Percentiles rank a stretch among this genome's conserved stretches.
Evolutionary conservation across 2,113 vertebrate species (phyloP).

Genomic region (Neodontobutis hainanensis): DNA sequence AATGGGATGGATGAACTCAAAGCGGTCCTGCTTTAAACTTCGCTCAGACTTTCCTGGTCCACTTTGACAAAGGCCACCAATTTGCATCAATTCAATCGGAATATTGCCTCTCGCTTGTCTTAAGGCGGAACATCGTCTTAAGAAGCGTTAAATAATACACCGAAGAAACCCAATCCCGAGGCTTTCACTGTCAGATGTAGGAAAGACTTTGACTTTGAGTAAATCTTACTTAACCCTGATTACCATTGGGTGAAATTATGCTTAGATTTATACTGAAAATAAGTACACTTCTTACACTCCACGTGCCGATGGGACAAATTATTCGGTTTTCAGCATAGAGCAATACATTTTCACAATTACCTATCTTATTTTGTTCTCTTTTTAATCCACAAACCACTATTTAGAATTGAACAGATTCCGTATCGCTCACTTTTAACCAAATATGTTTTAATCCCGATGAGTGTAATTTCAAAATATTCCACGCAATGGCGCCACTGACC

Average conservation of each 20-base stretch:
- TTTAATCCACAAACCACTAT: too few species aligned
- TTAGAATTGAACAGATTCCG: too few species aligned
- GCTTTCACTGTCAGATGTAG: not conserved
- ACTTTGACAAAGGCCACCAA: not conserved
- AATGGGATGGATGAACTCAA: constrained; percentile 72
- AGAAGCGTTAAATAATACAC: not conserved
- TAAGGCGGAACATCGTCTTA: not conserved
- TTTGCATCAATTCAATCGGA: constrained; percentile 10
- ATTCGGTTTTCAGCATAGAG: too few species aligned
- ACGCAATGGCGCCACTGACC: constrained; percentile 61
- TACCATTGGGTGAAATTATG: too few species aligned
- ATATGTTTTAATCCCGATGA: not conserved
- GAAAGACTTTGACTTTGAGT: too few species aligned
- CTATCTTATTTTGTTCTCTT: too few species aligned
- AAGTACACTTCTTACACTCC: too few species aligned
- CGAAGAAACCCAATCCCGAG: not conserved
- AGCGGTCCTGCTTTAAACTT: constrained; percentile 38
- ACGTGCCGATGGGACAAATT: too few species aligned
- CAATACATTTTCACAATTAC: too few species aligned
- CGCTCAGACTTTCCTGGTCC: not conserved
- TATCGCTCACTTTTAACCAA: too few species aligned
- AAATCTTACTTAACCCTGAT: too few species aligned
- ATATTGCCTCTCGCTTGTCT: not conserved
- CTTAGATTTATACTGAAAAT: too few species aligned
- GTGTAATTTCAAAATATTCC: constrained; percentile 56